These are phyloP conservation scores for Coremacera marginata DNA, from an alignment of 2,888 invertebrate species.

Conservation along the genomic window DNA sequence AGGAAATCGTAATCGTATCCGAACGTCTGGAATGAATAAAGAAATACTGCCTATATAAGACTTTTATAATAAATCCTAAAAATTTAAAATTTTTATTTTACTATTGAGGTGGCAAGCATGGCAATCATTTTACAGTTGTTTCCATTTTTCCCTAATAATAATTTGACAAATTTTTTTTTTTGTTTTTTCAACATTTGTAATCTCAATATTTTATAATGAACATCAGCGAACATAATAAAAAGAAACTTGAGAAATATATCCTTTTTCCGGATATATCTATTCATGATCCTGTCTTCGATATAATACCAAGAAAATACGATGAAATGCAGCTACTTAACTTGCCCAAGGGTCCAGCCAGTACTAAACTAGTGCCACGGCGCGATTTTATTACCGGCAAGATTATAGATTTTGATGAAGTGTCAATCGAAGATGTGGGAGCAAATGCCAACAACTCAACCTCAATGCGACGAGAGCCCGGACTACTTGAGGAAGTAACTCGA, in stretches of 20 bases:
- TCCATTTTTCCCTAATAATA: not conserved
- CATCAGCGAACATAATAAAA: slow-evolving; percentile 43
- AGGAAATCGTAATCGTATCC: no score
- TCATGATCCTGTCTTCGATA: slow-evolving; percentile 64
- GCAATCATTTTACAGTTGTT: not conserved
- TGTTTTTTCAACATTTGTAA: no score
- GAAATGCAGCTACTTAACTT: slow-evolving; percentile 59
- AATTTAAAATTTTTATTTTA: no score
- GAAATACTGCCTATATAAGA: no score
- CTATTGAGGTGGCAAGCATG: no score
- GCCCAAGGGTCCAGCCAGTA: slow-evolving; percentile 60
- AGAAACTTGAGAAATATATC: slow-evolving; percentile 61
- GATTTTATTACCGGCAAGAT: slow-evolving; percentile 84
- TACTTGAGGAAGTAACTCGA: slow-evolving; percentile 75
- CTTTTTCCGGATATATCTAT: slow-evolving; percentile 64
- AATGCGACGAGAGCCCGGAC: slow-evolving; percentile 82
- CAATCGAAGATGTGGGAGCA: slow-evolving; percentile 73
- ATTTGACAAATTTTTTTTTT: no score
- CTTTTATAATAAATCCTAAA: no score
- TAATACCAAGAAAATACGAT: slow-evolving; percentile 61
- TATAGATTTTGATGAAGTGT: slow-evolving; percentile 76
- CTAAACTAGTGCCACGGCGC: slow-evolving; percentile 69
- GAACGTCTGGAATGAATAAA: no score
- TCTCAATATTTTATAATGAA: no score
- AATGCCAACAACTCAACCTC: slow-evolving; percentile 83